phyloP scores from a whole-genome alignment of 2,888 invertebrate genomes.

The Daptonema setosum region DNA sequence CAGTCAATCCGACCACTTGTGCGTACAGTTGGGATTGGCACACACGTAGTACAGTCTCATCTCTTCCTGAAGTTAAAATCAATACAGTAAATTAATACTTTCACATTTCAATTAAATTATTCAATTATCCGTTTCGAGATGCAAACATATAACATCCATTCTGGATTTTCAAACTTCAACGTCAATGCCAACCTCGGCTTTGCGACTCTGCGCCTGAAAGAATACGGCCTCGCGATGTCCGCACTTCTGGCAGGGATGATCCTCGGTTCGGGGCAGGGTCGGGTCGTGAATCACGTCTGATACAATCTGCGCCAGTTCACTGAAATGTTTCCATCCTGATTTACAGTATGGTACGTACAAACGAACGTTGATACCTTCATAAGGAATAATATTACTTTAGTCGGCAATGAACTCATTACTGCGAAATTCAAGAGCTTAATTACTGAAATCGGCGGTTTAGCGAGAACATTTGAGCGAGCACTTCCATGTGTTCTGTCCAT shows the following conservation, averaged over 20 bases:
- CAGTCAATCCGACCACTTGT: conserved; percentile 34
- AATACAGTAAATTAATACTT: background rate
- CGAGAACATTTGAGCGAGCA: too few species aligned
- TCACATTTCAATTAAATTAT: background rate
- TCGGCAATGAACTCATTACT: too few species aligned
- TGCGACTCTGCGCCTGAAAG: conserved; percentile 85
- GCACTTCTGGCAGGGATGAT: conserved; percentile 92
- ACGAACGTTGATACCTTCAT: too few species aligned
- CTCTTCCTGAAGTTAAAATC: conserved; percentile 29
- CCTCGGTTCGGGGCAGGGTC: conserved; percentile 85
- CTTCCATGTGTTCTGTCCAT: too few species aligned
- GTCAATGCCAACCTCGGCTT: conserved; percentile 84
- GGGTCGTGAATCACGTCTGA: conserved; percentile 96
- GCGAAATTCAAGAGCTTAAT: too few species aligned
- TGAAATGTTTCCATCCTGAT: too few species aligned
- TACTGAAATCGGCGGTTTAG: too few species aligned
- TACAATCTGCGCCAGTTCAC: conserved; percentile 89
- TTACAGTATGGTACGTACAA: too few species aligned
- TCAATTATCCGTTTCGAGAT: too few species aligned
- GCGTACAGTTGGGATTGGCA: conserved; percentile 30
- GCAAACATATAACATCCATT: too few species aligned
- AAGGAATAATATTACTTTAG: too few species aligned
- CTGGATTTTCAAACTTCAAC: too few species aligned
- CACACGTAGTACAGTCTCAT: conserved; percentile 37
- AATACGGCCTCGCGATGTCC: conserved; percentile 85